phyloP scores from a whole-genome alignment of 2,797 vertebrate species.

The Arctocebus calabarensis region DNA sequence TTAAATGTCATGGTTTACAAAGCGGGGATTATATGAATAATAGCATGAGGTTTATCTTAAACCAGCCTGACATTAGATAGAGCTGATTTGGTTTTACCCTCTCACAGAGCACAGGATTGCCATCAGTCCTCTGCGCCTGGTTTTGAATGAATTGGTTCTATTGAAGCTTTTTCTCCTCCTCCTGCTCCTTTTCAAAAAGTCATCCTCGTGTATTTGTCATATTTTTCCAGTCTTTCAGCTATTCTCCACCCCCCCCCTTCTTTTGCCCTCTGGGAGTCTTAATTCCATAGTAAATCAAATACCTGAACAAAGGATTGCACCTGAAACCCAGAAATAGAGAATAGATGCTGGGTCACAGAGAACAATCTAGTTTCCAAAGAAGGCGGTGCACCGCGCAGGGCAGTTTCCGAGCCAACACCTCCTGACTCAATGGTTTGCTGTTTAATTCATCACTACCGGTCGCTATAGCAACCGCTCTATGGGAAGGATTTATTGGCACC shows the following conservation, averaged over 20 bases:
- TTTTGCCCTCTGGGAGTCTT: slow-evolving; percentile 38
- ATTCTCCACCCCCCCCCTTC: not conserved
- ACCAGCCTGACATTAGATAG: slow-evolving; percentile 63
- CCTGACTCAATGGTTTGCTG: slow-evolving; percentile 42
- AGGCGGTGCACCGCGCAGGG: slow-evolving; percentile 32
- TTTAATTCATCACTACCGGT: slow-evolving; percentile 53
- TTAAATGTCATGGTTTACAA: slow-evolving; percentile 83
- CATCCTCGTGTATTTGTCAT: slow-evolving; percentile 57
- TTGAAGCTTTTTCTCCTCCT: slow-evolving; percentile 29
- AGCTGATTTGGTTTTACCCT: slow-evolving; percentile 66
- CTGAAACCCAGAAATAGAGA: slow-evolving; percentile 55
- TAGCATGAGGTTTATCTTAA: slow-evolving; percentile 80
- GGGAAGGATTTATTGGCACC: slow-evolving; percentile 74
- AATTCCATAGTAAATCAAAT: slow-evolving; percentile 71
- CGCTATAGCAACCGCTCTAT: slow-evolving; percentile 76
- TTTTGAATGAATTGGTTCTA: slow-evolving; percentile 68
- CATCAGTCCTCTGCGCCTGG: slow-evolving; percentile 75
- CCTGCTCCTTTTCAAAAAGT: slow-evolving; percentile 36
- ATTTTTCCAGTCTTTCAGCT: slow-evolving; percentile 68
- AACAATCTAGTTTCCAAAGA: slow-evolving; percentile 60
- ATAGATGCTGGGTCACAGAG: slow-evolving; percentile 18
- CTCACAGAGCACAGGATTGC: slow-evolving; percentile 61
- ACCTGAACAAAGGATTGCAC: slow-evolving; percentile 60
- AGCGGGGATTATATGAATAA: slow-evolving; percentile 83
- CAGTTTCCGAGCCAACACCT: slow-evolving; percentile 69